A percentile compares a stretch with the other conserved stretches of the same genome.
These are phyloP conservation scores for Thomomys bottae DNA, from an alignment of 2,113 vertebrate species.

Conservation along the genomic window DNA sequence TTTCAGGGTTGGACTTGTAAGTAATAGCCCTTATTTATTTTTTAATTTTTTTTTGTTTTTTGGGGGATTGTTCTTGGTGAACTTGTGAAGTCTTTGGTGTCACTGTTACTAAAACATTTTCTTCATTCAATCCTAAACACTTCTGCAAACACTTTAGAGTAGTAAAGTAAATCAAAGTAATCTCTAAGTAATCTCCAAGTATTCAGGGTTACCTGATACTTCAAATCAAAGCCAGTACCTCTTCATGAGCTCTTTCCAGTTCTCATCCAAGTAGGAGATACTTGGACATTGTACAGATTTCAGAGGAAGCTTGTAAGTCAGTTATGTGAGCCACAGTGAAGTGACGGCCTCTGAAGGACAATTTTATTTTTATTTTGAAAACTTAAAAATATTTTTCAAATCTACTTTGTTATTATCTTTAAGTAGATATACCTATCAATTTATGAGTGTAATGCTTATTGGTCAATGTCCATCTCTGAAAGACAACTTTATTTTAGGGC, in stretches of 20 bases:
- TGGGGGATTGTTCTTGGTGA: slow-evolving; percentile 4
- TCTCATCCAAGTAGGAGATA: neutral
- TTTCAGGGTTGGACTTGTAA: neutral
- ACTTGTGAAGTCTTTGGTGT: neutral
- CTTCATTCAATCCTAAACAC: neutral
- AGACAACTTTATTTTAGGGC: neutral
- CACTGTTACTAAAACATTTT: neutral
- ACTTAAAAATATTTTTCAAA: too few species aligned
- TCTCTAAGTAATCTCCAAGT: neutral
- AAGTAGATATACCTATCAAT: too few species aligned
- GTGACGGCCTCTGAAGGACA: neutral
- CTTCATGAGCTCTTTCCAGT: too few species aligned
- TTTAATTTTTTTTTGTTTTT: neutral
- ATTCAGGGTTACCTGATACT: too few species aligned
- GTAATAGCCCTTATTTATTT: neutral
- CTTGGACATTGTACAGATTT: neutral
- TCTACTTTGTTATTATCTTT: too few species aligned
- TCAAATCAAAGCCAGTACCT: neutral
- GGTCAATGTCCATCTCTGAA: too few species aligned
- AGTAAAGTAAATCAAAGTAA: neutral
- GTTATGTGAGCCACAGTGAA: neutral
- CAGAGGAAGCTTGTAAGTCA: neutral
- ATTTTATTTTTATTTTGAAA: neutral
- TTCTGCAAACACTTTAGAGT: neutral
- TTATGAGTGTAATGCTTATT: too few species aligned